Percentiles rank a stretch among this genome's conserved stretches.
Evolutionary conservation across 2,113 vertebrate species (phyloP).

Genomic region (Corythornis vintsioides): DNA sequence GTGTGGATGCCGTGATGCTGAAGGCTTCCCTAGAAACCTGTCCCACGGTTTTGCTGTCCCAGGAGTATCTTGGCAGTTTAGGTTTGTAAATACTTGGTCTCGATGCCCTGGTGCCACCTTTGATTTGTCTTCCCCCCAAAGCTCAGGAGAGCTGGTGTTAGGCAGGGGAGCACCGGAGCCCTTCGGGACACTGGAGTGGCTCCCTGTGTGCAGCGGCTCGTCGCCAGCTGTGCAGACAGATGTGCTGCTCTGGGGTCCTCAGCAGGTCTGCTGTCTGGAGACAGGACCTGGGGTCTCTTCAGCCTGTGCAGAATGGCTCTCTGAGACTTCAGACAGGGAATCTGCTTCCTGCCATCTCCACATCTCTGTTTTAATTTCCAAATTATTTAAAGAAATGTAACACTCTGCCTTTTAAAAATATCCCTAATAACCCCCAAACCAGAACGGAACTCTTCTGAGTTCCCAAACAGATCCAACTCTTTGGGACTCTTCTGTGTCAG

Average conservation of each 20-base stretch:
- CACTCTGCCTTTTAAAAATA: background rate
- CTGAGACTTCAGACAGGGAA: fast-evolving
- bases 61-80: background rate
- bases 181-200: fast-evolving
- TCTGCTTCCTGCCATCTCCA: background rate
- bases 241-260: background rate
- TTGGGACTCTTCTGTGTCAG: background rate
- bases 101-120: background rate
- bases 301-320: background rate
- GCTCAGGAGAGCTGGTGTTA: background rate
- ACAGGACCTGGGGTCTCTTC: background rate
- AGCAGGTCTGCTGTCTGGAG: fast-evolving
- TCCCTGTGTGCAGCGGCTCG: background rate
- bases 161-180: background rate
- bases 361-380: background rate
- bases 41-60: background rate
- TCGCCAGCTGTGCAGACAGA: background rate
- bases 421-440: background rate
- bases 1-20: background rate
- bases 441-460: background rate
- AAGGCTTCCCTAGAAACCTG: background rate
- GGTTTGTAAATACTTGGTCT: background rate
- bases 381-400: background rate
- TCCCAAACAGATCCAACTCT: background rate
- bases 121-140: background rate